Evolutionary conservation across 1,140 invertebrate genomes (phyloP).

Genomic region (Carposina sasakii): DNA sequence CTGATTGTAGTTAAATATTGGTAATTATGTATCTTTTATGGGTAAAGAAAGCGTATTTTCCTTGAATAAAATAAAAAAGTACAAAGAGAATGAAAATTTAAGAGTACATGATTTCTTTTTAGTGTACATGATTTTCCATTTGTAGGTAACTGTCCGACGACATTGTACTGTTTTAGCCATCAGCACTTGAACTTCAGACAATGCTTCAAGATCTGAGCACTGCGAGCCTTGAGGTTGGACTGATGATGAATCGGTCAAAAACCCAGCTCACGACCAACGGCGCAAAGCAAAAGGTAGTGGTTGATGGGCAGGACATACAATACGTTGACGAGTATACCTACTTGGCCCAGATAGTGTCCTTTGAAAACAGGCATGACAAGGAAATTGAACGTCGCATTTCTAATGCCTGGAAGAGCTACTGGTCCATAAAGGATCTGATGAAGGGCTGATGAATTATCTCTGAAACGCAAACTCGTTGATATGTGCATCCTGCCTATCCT

Average conservation of each 20-base stretch:
- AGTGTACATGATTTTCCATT: too few species aligned
- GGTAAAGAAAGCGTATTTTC: too few species aligned
- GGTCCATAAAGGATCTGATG: not conserved
- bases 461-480: too few species aligned
- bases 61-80: too few species aligned
- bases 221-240: constrained; percentile 4
- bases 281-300: not conserved
- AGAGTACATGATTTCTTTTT: too few species aligned
- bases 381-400: not conserved
- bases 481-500: too few species aligned
- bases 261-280: constrained; percentile 6
- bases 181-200: not conserved
- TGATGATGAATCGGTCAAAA: constrained; percentile 4
- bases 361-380: not conserved
- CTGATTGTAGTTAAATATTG: too few species aligned
- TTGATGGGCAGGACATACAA: not conserved
- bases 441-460: too few species aligned
- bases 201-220: constrained; percentile 5
- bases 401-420: constrained; percentile 2
- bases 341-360: constrained; percentile 5
- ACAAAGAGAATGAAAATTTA: too few species aligned
- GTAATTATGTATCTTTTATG: too few species aligned
- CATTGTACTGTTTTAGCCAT: constrained; percentile 1
- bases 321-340: constrained; percentile 6
- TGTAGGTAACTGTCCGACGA: too few species aligned